phyloP scores from a whole-genome alignment of 2,888 invertebrate genomes.

The Leucoma salicis region DNA sequence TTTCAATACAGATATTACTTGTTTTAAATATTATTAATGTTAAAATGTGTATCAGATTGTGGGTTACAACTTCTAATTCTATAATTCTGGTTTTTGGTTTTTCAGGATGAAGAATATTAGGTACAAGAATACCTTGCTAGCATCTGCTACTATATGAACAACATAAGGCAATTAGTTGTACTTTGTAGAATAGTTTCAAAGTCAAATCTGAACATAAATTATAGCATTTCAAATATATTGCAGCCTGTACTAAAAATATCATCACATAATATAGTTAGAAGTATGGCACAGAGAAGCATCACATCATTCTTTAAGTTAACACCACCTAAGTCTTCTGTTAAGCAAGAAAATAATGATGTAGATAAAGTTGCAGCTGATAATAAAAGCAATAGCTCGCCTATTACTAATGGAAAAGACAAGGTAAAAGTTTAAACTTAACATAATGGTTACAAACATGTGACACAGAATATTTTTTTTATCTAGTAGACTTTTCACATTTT shows the following conservation, averaged over 20 bases:
- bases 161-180: slow-evolving; percentile 16
- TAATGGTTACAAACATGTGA: no score
- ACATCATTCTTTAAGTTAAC: slow-evolving; percentile 70
- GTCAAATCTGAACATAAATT: slow-evolving; percentile 1
- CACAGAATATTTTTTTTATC: no score
- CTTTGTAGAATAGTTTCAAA: slow-evolving; percentile 26
- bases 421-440: no score
- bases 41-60: no score
- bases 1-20: no score
- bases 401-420: slow-evolving; percentile 28
- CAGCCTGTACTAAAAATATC: slow-evolving; percentile 2
- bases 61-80: no score
- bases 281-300: slow-evolving; percentile 73
- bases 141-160: slow-evolving; percentile 28
- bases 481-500: no score
- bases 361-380: slow-evolving; percentile 22
- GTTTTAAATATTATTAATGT: no score
- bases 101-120: no score
- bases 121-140: no score
- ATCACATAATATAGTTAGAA: slow-evolving; percentile 19
- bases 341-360: slow-evolving; percentile 9
- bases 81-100: no score
- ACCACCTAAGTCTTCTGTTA: slow-evolving; percentile 48
- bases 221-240: not conserved
- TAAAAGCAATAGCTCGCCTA: slow-evolving; percentile 12